Base-by-base conservation (phyloP, 2,888 invertebrate genomes). In the Brachylomia viminalis region DNA sequence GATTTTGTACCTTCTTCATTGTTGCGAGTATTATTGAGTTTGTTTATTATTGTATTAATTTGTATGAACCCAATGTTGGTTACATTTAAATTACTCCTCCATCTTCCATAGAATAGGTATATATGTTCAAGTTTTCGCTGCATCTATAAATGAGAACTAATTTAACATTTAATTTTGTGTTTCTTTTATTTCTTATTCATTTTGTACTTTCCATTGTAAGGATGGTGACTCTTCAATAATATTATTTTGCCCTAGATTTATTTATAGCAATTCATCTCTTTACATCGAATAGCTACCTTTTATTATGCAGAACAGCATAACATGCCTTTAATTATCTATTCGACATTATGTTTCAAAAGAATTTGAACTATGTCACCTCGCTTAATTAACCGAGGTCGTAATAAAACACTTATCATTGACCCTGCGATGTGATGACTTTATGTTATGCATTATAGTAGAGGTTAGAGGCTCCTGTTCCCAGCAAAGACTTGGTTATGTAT, bases 351-450 rank as follows among this genome's bases (percentile, higher is more conserved):
- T 27, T 30, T 20, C n/a, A 66, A 77, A 78, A 83, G 72, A 72
- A 80, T 76, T 83, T 67, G 70, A 80, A 71, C 67, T 68, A 77
- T 84, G 83, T 85, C 83, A 79, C 85, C 75, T 85, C 74, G 77
- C 64, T 68, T 77, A 85, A 85, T 85, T 74, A 83, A 62, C 59
- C 80, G 83, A 85, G 85, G 83, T 75, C 80, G 72, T 38, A 58
- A 70, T 78, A 67, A 77, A 66, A 72, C 72, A 64, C 77, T 85
- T 82, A 77, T 72, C 73, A 64, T 65, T 83, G 85, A 85, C 80
- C 79, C 72, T 70, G 66, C 20, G 67, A 20, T 47, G 27, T 58
- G 64, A 83, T 64, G 69, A 72, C 61, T 72, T 78, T 66, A 66
- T 78, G 3, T 66, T 54, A 58, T 58, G 66, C 54, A 71, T 13